Evolutionary conservation across 2,888 invertebrate species (phyloP).

Genomic region (Unio pictorum): DNA sequence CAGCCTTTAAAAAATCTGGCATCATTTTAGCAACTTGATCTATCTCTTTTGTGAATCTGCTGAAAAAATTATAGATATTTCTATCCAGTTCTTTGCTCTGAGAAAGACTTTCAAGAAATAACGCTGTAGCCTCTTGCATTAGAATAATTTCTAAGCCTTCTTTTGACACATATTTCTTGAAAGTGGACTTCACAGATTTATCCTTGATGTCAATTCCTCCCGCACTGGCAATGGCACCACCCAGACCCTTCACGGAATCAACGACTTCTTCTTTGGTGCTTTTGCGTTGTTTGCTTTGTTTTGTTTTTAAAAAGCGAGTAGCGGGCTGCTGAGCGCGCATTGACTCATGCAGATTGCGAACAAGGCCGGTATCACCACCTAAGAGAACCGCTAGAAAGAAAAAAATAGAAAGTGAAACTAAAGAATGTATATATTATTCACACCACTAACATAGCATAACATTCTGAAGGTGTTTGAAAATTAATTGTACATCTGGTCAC

Average conservation of each 20-base stretch:
- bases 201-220: constrained; percentile 36
- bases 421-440: too few species aligned
- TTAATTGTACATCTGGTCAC: too few species aligned
- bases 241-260: constrained; percentile 44
- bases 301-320: constrained; percentile 13
- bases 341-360: constrained; percentile 52
- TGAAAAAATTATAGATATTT: constrained; percentile 51
- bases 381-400: constrained; percentile 41
- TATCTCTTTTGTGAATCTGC: constrained; percentile 46
- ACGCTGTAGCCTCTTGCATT: constrained; percentile 48
- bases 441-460: too few species aligned
- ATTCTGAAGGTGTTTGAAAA: too few species aligned
- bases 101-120: constrained; percentile 41
- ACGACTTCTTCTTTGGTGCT: constrained; percentile 25
- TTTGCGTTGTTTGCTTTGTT: constrained; percentile 39
- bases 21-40: constrained; percentile 52
- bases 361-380: constrained; percentile 44
- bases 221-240: constrained; percentile 42
- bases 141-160: constrained; percentile 17
- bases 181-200: constrained; percentile 38
- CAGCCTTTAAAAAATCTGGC: constrained; percentile 59
- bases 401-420: too few species aligned
- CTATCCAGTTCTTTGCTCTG: constrained; percentile 35
- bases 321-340: constrained; percentile 48
- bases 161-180: constrained; percentile 36